Percentiles rank a stretch among this genome's conserved stretches.
These are phyloP conservation scores for Sebastes reedi DNA, from an alignment of 2,797 vertebrate species.

Conservation along the genomic window DNA sequence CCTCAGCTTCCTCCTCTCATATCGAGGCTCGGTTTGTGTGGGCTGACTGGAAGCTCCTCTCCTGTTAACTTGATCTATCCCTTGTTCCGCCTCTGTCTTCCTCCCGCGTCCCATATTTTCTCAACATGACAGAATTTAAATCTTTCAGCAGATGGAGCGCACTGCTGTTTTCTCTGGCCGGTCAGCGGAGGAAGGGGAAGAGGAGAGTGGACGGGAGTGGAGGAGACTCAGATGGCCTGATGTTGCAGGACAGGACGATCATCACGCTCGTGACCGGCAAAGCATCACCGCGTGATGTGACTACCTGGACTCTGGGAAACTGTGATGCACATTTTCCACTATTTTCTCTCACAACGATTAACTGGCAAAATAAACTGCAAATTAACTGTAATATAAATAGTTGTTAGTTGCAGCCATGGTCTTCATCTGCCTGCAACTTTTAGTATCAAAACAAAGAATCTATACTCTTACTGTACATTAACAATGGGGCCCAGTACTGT, in stretches of 20 bases:
- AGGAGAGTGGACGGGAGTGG: constrained; percentile 54
- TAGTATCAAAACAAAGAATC: not conserved
- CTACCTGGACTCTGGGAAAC: not conserved
- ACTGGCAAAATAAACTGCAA: not conserved
- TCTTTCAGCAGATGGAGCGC: constrained; percentile 83
- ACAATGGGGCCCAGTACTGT: not conserved
- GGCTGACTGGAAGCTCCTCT: constrained; percentile 75
- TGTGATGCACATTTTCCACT: not conserved
- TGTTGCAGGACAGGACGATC: constrained; percentile 14
- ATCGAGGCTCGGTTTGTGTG: constrained; percentile 75
- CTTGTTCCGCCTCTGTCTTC: constrained; percentile 74
- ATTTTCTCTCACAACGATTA: not conserved
- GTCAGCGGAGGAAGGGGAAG: constrained; percentile 52
- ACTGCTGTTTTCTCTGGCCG: constrained; percentile 81
- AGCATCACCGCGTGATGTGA: not conserved
- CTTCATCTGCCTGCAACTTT: not conserved
- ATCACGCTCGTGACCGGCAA: not conserved
- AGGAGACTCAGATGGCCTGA: constrained; percentile 30
- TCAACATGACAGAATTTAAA: constrained; percentile 81
- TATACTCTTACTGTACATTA: not conserved
- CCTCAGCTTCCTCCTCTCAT: constrained; percentile 54
- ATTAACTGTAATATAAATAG: not conserved
- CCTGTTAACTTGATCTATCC: constrained; percentile 76
- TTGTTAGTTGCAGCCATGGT: not conserved
- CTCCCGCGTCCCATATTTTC: constrained; percentile 79